Conservation (phyloP, 2,113 vertebrate genomes). For the Ptyas mucosa region DNA sequence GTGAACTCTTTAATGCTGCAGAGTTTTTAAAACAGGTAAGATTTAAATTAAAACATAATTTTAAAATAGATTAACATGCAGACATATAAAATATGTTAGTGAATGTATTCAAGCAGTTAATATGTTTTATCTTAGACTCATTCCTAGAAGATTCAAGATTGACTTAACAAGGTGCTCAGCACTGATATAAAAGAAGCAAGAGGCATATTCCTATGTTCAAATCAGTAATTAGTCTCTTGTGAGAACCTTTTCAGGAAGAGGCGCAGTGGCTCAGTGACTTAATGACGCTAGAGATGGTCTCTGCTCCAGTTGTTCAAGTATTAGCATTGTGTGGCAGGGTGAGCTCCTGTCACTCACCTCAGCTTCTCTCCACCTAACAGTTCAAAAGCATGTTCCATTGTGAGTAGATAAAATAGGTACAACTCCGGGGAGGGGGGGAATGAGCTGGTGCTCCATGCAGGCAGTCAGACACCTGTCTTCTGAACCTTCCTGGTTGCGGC, state of each 20-base stretch:
- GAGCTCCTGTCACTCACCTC: neutral
- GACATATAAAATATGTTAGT: neutral
- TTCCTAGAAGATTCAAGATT: neutral
- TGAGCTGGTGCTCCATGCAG: neutral
- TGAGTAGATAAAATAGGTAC: neutral
- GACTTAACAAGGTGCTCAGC: neutral
- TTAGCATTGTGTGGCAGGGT: neutral
- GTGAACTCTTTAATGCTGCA: conserved; percentile 93
- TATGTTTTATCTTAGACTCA: neutral
- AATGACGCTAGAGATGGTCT: neutral
- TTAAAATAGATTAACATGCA: neutral
- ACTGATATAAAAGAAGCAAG: neutral
- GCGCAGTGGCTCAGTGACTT: neutral
- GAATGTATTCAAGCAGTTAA: neutral
- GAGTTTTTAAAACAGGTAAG: conserved; percentile 95
- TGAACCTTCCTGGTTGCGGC: neutral
- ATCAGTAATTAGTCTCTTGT: neutral
- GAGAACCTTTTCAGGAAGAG: neutral
- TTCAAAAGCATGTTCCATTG: neutral
- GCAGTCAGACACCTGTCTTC: neutral
- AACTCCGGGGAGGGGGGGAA: neutral
- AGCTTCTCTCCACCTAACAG: neutral
- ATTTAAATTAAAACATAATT: neutral
- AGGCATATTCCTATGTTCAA: neutral
- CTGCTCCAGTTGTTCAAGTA: neutral